A percentile compares a stretch with the other conserved stretches of the same genome.
Evolutionary conservation across 2,113 vertebrate species (phyloP).

Genomic region (Chloebia gouldiae): DNA sequence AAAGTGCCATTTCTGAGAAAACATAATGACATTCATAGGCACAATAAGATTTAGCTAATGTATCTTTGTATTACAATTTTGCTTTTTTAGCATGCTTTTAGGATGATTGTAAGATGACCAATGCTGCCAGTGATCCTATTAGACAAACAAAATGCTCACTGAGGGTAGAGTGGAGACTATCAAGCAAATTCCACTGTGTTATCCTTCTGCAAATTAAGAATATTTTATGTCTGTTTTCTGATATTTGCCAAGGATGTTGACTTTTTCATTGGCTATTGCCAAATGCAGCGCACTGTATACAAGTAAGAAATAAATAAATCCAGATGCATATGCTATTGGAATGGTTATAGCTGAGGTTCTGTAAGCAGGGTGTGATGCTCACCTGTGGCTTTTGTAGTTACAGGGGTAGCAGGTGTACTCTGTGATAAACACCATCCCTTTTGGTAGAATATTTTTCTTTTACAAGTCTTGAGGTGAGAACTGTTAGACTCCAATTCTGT

Average conservation of each 20-base stretch:
- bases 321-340: constrained; percentile 30
- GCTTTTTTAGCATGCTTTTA: neutral
- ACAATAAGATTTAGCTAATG: constrained; percentile 34
- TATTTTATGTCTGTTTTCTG: neutral
- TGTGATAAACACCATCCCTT: neutral
- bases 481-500: neutral
- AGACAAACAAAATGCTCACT: neutral
- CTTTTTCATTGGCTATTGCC: neutral
- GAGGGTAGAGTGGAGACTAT: neutral
- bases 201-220: neutral
- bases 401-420: neutral
- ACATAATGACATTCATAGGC: constrained; percentile 26
- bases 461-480: neutral
- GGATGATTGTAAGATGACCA: constrained; percentile 18
- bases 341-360: constrained; percentile 62
- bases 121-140: neutral
- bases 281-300: neutral
- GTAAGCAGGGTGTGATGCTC: constrained; percentile 1
- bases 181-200: neutral
- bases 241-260: neutral
- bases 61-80: constrained; percentile 31
- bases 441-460: neutral
- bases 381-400: constrained; percentile 49
- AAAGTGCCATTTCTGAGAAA: constrained; percentile 75
- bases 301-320: neutral